Evolutionary conservation across 2,113 vertebrate species (phyloP).

Genomic region (cattle (Bos taurus)): DNA sequence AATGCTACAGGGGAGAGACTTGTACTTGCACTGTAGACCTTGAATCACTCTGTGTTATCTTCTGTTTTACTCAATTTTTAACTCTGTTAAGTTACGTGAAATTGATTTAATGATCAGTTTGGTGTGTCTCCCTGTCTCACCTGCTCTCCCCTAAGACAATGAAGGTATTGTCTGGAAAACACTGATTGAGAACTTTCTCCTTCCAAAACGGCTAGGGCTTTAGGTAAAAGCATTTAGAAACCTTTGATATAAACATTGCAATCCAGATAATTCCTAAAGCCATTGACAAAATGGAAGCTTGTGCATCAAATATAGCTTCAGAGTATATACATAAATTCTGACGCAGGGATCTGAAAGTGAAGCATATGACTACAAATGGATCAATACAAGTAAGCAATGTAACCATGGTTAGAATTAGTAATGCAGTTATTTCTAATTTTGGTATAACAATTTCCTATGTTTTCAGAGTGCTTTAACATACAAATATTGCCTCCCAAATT

Average conservation of each 20-base stretch:
- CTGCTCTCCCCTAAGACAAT: background rate
- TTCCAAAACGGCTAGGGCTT: background rate
- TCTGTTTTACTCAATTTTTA: background rate
- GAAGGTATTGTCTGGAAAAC: background rate
- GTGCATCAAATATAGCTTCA: background rate
- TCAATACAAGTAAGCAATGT: background rate
- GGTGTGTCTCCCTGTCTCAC: background rate
- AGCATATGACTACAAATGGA: background rate
- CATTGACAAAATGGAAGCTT: background rate
- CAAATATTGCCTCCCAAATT: background rate
- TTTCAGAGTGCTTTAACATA: background rate
- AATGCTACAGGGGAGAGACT: background rate
- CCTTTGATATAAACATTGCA: background rate
- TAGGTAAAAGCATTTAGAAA: background rate
- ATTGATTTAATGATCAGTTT: background rate
- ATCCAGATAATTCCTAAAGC: background rate
- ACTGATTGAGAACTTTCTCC: background rate
- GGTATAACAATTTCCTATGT: background rate
- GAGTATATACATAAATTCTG: background rate
- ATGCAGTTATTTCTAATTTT: background rate
- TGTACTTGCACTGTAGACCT: background rate
- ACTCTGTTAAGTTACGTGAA: background rate
- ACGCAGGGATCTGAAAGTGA: background rate
- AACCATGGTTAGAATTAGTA: background rate
- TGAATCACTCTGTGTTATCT: background rate